phyloP scores from a whole-genome alignment of 2,113 vertebrate species.

The rat (Rattus norvegicus) region DNA sequence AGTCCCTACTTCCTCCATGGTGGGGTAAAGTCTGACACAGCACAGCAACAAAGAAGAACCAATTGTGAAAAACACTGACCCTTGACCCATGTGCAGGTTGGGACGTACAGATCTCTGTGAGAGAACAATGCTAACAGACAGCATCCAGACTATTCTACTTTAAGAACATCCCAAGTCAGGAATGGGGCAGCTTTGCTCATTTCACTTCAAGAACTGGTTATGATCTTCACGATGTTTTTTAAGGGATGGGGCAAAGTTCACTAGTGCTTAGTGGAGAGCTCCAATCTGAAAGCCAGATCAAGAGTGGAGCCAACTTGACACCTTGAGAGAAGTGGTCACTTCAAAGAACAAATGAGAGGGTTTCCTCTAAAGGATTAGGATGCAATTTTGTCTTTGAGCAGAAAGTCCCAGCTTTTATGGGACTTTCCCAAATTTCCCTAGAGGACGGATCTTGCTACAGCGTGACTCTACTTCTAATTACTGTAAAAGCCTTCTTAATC shows the following conservation, averaged over 20 bases:
- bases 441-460: conserved; percentile 26
- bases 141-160: not conserved
- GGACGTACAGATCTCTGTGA: not conserved
- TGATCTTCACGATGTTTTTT: conserved; percentile 56
- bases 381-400: conserved; percentile 19
- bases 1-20: not conserved
- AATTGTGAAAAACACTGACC: not conserved
- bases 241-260: conserved; percentile 24
- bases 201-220: conserved; percentile 45
- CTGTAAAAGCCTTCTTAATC: conserved; percentile 10
- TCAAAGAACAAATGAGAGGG: conserved; percentile 43
- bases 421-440: conserved; percentile 66
- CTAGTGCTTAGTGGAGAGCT: conserved; percentile 18
- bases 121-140: not conserved
- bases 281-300: not conserved
- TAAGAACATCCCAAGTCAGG: not conserved
- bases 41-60: not conserved
- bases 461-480: conserved; percentile 58
- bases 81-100: not conserved
- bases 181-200: not conserved
- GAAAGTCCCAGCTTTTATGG: not conserved
- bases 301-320: conserved; percentile 17
- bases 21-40: not conserved
- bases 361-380: conserved; percentile 19
- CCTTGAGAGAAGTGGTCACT: conserved; percentile 44